These are phyloP conservation scores for Protophormia terraenovae DNA, from an alignment of 2,888 invertebrate species.

Conservation along the genomic window DNA sequence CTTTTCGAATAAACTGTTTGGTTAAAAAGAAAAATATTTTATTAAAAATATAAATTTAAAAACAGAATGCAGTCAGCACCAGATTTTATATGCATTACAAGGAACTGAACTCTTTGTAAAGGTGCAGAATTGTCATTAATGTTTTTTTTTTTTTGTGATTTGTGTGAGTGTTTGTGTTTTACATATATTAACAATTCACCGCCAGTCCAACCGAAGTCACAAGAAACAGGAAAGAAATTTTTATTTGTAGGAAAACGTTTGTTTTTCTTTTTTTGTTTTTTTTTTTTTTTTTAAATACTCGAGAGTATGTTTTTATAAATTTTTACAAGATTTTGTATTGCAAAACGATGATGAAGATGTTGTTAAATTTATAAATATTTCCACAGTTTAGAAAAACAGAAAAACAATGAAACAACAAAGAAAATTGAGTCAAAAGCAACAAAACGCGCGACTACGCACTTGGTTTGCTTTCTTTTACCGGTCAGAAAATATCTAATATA, in stretches of 20 bases:
- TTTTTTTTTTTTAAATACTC: constrained; percentile 7
- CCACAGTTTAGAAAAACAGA: constrained; percentile 41
- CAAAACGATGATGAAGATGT: constrained; percentile 29
- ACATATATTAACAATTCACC: constrained; percentile 40
- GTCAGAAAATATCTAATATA: constrained; percentile 2
- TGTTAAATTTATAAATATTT: constrained; percentile 49
- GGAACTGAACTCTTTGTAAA: constrained; percentile 56
- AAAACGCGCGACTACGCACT: constrained; percentile 50
- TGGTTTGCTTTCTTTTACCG: constrained; percentile 20
- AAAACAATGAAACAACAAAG: constrained; percentile 54
- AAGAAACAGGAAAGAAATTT: constrained; percentile 50
- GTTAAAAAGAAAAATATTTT: constrained; percentile 60
- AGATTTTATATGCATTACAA: constrained; percentile 43
- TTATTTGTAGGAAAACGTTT: constrained; percentile 36
- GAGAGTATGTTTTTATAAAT: constrained; percentile 7
- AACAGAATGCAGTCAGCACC: constrained; percentile 72
- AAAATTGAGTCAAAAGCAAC: constrained; percentile 13
- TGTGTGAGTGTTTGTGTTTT: background rate
- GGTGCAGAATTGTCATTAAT: constrained; percentile 58
- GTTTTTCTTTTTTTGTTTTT: constrained; percentile 16
- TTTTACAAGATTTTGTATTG: constrained; percentile 22
- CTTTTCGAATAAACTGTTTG: constrained; percentile 67
- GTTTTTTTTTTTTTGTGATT: background rate
- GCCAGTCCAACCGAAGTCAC: constrained; percentile 19
- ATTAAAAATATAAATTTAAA: constrained; percentile 20